Evolutionary conservation across 2,797 vertebrate species (phyloP).

Genomic region (Helicolenus hilgendorfi): DNA sequence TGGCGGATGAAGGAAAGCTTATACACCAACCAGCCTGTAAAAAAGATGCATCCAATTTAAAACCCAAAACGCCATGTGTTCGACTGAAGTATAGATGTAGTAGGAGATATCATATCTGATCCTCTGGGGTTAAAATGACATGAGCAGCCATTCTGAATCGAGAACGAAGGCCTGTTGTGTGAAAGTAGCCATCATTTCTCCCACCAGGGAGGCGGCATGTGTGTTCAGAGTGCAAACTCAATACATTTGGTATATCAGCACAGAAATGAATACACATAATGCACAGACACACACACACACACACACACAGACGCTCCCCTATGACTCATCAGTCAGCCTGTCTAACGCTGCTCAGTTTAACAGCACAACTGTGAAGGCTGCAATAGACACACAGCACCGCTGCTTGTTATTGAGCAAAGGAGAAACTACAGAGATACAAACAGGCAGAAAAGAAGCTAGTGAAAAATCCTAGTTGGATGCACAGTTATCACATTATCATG

Average conservation of each 20-base stretch:
- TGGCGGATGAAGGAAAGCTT: neutral
- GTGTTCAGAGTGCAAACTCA: slow-evolving; percentile 23
- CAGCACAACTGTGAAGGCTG: slow-evolving; percentile 31
- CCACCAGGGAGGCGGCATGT: neutral
- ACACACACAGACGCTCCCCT: slow-evolving; percentile 6
- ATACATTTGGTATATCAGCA: slow-evolving; percentile 37
- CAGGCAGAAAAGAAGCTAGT: neutral
- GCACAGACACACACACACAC: neutral
- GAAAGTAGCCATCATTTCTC: slow-evolving; percentile 15
- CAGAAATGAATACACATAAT: slow-evolving; percentile 25
- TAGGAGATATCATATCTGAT: neutral
- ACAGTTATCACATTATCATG: neutral
- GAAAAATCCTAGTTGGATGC: neutral
- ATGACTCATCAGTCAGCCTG: slow-evolving; percentile 69
- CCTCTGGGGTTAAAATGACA: neutral
- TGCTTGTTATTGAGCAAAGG: slow-evolving; percentile 34
- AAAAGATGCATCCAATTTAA: slow-evolving; percentile 9
- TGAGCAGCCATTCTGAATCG: neutral
- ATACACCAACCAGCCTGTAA: neutral
- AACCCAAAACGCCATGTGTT: neutral
- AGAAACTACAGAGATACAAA: slow-evolving; percentile 7
- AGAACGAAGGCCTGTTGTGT: slow-evolving; percentile 24
- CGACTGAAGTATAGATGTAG: neutral
- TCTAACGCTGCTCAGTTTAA: slow-evolving; percentile 54
- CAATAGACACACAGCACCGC: neutral